Evolutionary conservation across 2,113 vertebrate species (phyloP), one percentile per base, ranked within the genome.

Genomic region (Dipodomys stephensi): DNA sequence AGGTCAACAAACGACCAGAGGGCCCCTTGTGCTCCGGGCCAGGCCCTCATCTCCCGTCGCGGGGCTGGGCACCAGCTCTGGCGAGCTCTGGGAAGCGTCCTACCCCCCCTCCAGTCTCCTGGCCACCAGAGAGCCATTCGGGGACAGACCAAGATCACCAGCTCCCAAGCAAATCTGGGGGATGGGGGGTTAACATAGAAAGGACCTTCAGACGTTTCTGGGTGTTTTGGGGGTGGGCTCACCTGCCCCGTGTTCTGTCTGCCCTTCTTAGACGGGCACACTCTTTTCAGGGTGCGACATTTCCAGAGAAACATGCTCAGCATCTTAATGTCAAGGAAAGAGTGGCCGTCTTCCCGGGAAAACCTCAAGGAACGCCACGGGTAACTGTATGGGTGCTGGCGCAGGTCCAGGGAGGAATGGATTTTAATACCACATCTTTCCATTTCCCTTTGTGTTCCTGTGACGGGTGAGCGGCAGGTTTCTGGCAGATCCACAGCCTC

Each of bases 381-480:
- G 97, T 96, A 96, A 97, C 96, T 97, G 96, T 97, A 97, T 92
- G 96, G 95, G 79, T 39, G 90, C 96, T 97, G 96, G 97, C 97
- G 80, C 62, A 13, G 77, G 76, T 95, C 96, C 96, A 97, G 95
- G 94, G 93, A 79, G 96, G 94, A 97, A 96, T 94, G 95, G 96
- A 90, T 95, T 97, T 97, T 97, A 97, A 96, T 96, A 97, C 95
- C 95, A 60, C 39, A 96, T 96, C 95, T 96, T 96, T 96, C 96
- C 92, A 96, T 96, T 97, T 95, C 93, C 94, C 93, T 97, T 97
- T 97, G 97, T 97, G 96, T 97, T 94, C 88, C 90, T 81, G 94
- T 95, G 97, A 97, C 94, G 95, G 96, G 96, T 93, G 94, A 96
- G 91, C 94, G 96, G 97, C 96, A 97, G 95, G 88, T 97, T 96